Evolutionary conservation across 2,888 invertebrate species (phyloP).

Genomic region (Sarcophaga carnaria): DNA sequence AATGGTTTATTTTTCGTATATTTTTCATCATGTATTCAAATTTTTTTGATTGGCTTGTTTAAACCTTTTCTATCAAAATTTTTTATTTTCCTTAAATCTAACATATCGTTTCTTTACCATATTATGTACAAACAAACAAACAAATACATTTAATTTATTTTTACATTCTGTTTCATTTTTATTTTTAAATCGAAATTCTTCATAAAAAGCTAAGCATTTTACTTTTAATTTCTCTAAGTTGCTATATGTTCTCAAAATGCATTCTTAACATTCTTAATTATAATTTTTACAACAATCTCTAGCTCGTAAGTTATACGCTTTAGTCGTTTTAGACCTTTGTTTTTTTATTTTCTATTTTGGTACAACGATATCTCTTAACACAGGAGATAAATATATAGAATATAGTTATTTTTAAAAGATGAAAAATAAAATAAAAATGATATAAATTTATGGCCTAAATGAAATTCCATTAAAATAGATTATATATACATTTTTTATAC

Average conservation of each 20-base stretch:
- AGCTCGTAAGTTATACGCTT: neutral
- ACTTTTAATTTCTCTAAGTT: constrained; percentile 24
- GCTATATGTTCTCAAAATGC: constrained; percentile 21
- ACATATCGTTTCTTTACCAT: neutral
- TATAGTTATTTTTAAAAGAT: neutral
- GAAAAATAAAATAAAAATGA: neutral
- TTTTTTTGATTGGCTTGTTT: constrained; percentile 5
- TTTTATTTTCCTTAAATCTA: neutral
- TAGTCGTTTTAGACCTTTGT: neutral
- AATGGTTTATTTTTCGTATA: constrained; percentile 21
- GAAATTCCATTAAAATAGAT: neutral
- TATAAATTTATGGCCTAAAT: neutral
- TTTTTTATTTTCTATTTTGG: neutral
- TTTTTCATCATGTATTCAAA: constrained; percentile 21
- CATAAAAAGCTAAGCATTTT: neutral
- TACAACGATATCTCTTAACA: neutral
- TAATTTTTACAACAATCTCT: constrained; percentile 17
- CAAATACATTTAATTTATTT: constrained; percentile 3
- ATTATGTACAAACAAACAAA: neutral
- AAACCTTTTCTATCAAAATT: constrained; percentile 14
- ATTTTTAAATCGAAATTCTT: neutral
- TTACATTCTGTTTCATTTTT: constrained; percentile 18
- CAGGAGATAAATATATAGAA: neutral
- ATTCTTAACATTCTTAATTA: constrained; percentile 15
- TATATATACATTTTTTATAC: neutral